Evolutionary conservation across 2,888 invertebrate genomes (phyloP).

Genomic region (Thereva unica): DNA sequence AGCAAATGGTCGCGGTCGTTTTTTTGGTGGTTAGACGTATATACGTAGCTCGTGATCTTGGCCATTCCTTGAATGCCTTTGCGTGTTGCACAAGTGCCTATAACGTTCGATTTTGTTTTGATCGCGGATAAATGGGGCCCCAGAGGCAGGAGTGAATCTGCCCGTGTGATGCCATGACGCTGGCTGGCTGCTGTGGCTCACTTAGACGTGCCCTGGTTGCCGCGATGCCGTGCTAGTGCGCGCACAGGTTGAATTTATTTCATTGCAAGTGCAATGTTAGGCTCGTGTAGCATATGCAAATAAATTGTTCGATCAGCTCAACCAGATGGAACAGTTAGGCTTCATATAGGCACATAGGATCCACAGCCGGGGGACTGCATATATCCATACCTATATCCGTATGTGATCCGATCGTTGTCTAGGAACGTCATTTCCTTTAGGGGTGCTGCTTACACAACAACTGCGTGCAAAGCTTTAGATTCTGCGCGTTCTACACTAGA

Average conservation of each 20-base stretch:
- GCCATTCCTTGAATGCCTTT: constrained; percentile 36
- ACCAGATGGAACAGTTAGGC: constrained; percentile 27
- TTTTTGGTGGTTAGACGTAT: constrained; percentile 1
- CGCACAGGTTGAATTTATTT: constrained; percentile 23
- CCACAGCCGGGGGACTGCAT: neutral
- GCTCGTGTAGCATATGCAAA: constrained; percentile 28
- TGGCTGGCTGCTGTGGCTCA: constrained; percentile 1
- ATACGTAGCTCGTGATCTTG: constrained; percentile 21
- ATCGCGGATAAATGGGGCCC: neutral
- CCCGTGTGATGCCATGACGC: neutral
- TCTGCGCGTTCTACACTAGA: no score
- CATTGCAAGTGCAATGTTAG: constrained; percentile 20
- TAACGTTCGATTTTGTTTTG: constrained; percentile 14
- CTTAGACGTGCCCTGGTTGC: neutral
- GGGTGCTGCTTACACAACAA: no score
- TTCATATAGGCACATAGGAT: neutral
- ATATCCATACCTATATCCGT: neutral
- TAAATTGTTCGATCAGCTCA: constrained; percentile 26
- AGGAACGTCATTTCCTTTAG: neutral
- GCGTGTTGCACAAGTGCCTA: constrained; percentile 33
- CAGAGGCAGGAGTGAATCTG: constrained; percentile 8
- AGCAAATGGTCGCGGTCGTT: neutral
- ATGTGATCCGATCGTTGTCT: constrained; percentile 2
- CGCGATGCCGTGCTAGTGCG: neutral
- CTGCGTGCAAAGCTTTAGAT: no score